Base-by-base conservation (phyloP, 2,113 vertebrate species). In the Clarias batrachus region DNA sequence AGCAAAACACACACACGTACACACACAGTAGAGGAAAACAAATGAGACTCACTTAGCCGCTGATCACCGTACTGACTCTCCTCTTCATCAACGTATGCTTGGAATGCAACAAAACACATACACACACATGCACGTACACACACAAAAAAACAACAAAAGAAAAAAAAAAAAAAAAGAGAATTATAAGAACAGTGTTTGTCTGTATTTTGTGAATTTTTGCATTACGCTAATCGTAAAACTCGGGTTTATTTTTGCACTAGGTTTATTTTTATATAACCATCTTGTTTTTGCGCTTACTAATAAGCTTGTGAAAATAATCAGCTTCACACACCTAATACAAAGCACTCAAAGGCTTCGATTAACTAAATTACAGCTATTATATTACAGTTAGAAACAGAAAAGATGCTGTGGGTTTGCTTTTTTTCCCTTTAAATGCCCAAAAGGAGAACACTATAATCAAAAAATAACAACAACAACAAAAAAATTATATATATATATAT, bases 61-160 rank as follows among this genome's bases (percentile, higher is more conserved):
- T 63, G 81, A 79, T 83, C 85, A 76, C 70, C 62, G 86, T 85
- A 88, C 52, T 87, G 87, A 59, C 88, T 87, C 83, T 87, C 90
- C 86, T 87, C 83, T 9, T 90, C 84, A 81, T 88, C 90, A 85
- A 89, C 86, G 90, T 70, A 89, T 52, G 88, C 89, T 89, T 90
- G 63, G 33, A 78, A 79, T 86, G 57, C 85, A 84, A 88, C 25
- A 76, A 8, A 81, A 82, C 37, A 57, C 66, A 71, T 17, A 70
- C n/a, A 30, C 11, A 25, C 62, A 25, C 60, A 23, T 3, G 25
- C 33, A 74, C 37, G 41, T 4, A 33, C 65, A 30, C 5, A 70
- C 27, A 70, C 30, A 70, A 65, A 11, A 65, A 48, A 48, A 48
- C 0, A 48, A 48, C 10, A 30, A 66, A 7, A 14, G 27, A 68